Evolutionary conservation across 2,113 vertebrate genomes (phyloP).

Genomic region (Tragelaphus buxtoni): DNA sequence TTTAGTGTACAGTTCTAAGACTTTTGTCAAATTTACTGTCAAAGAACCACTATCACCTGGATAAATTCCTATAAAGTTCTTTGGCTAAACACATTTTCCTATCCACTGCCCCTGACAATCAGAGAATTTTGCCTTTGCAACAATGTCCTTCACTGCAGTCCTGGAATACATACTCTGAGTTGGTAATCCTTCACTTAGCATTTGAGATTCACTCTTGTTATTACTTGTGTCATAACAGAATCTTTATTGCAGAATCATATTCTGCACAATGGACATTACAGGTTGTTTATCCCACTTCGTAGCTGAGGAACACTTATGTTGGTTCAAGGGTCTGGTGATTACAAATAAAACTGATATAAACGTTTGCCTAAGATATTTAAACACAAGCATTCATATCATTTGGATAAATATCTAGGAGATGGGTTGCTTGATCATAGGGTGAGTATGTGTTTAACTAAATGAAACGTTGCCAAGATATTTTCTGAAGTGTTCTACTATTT

Average conservation of each 20-base stretch:
- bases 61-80: neutral
- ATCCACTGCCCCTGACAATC: neutral
- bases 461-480: neutral
- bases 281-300: neutral
- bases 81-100: neutral
- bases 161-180: neutral
- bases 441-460: neutral
- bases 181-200: neutral
- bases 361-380: neutral
- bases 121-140: neutral
- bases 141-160: neutral
- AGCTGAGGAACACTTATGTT: neutral
- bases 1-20: neutral
- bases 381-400: neutral
- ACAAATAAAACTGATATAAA: neutral
- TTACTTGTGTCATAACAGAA: neutral
- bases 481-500: neutral
- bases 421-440: neutral
- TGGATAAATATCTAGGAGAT: neutral
- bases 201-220: neutral
- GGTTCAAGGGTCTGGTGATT: neutral
- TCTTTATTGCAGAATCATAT: too few relatives aligned
- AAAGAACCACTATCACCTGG: neutral
- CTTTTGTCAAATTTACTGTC: neutral
- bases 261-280: neutral